Conservation (phyloP, 1,140 invertebrate genomes). For the Gonioctena quinquepunctata region DNA sequence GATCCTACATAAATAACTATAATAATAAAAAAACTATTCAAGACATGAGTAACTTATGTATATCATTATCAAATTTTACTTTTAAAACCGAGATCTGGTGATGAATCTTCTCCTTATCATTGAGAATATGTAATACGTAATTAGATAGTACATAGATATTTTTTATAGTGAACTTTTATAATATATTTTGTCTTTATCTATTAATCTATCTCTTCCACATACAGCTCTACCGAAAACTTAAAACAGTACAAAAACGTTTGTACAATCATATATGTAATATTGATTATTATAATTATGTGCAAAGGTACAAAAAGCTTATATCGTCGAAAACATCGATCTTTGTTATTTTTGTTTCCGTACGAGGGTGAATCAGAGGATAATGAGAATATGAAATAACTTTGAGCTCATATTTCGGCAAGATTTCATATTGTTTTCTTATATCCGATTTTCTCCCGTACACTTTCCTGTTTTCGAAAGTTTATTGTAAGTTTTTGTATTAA, state of each 20-base stretch:
- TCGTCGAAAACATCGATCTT: background rate
- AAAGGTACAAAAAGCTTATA: background rate
- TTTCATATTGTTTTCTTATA: no score
- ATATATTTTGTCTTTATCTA: background rate
- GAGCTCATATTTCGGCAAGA: no score
- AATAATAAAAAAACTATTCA: no score
- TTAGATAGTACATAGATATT: background rate
- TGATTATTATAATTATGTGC: background rate
- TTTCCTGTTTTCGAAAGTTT: background rate
- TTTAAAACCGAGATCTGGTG: no score
- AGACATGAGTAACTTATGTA: no score
- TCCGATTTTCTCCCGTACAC: background rate
- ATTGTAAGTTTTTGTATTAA: conserved; percentile 13
- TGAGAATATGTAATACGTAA: no score
- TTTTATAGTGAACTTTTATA: background rate
- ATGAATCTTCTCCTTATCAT: no score
- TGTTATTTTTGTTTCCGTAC: background rate
- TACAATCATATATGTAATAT: background rate
- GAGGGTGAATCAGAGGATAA: background rate
- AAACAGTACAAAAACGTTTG: background rate
- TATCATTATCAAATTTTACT: no score
- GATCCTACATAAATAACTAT: no score
- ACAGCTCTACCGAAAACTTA: background rate
- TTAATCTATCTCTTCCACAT: background rate
- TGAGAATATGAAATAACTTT: background rate